Conservation (phyloP, 2,113 vertebrate species). For the Cyanoramphus novaezelandiae region DNA sequence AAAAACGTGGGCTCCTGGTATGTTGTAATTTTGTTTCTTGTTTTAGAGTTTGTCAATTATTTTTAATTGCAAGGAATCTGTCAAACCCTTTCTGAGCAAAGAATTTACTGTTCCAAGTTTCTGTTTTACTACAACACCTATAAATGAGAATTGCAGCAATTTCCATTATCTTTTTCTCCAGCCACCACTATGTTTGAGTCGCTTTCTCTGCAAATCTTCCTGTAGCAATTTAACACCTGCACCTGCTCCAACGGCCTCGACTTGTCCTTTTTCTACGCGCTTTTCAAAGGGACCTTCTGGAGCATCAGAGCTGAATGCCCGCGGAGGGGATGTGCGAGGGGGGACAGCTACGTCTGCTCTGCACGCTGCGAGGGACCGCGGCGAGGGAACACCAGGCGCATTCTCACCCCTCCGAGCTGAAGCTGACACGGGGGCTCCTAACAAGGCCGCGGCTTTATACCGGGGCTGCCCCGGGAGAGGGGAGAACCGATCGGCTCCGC, state of each 20-base stretch:
- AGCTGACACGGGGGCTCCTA: neutral
- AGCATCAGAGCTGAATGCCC: neutral
- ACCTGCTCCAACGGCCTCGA: neutral
- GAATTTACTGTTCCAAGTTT: neutral
- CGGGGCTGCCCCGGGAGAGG: neutral
- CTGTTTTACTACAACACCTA: neutral
- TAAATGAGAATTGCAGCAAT: neutral
- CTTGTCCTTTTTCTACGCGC: neutral
- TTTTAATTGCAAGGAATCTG: neutral
- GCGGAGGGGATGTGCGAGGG: neutral
- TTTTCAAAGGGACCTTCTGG: neutral
- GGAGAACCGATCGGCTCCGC: neutral
- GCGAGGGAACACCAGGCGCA: neutral
- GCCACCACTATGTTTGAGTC: neutral
- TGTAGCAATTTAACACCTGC: neutral
- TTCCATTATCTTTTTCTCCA: neutral
- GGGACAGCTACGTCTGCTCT: neutral
- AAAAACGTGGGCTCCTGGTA: neutral
- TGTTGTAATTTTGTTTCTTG: neutral
- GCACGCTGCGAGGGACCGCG: neutral
- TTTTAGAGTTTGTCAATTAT: neutral
- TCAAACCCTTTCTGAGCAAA: neutral
- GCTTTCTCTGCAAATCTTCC: neutral
- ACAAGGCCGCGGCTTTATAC: fast-evolving
- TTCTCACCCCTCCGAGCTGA: neutral